These are phyloP conservation scores for Saxidomus purpurata DNA, from an alignment of 1,140 invertebrate genomes.

Conservation along the genomic window DNA sequence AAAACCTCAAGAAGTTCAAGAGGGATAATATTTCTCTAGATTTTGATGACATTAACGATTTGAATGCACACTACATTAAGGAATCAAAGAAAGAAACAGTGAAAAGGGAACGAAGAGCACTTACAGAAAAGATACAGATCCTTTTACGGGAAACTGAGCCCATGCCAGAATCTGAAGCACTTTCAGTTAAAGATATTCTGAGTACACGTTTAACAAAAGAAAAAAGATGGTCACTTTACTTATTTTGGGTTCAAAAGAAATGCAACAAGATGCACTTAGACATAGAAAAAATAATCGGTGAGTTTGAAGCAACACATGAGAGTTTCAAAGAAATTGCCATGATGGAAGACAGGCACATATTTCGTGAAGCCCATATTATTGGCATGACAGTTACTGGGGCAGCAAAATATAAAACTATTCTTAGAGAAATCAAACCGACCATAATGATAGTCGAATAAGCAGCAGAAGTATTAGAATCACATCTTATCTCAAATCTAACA, in stretches of 20 bases:
- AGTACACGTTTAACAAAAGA: background rate
- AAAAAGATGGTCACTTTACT: constrained; percentile 80
- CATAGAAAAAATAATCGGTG: constrained; percentile 54
- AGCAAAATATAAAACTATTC: constrained; percentile 75
- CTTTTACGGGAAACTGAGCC: background rate
- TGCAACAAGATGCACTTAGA: constrained; percentile 77
- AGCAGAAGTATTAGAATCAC: constrained; percentile 84
- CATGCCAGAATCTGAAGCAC: background rate
- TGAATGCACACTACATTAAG: background rate
- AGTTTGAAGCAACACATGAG: constrained; percentile 64
- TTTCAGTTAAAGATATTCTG: background rate
- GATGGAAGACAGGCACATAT: constrained; percentile 76
- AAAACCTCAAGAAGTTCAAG: background rate
- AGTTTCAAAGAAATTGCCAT: constrained; percentile 69
- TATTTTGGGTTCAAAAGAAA: constrained; percentile 79
- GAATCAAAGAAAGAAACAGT: background rate
- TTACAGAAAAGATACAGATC: background rate
- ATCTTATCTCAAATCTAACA: constrained; percentile 88
- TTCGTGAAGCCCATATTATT: constrained; percentile 81
- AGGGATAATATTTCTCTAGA: background rate
- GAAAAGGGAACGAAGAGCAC: background rate
- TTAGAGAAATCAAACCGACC: constrained; percentile 77
- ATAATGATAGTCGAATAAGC: constrained; percentile 85
- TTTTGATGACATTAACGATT: background rate
- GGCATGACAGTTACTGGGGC: constrained; percentile 85